Evolutionary conservation across 2,797 vertebrate species (phyloP).

Genomic region (Rhinichthys osculus): DNA sequence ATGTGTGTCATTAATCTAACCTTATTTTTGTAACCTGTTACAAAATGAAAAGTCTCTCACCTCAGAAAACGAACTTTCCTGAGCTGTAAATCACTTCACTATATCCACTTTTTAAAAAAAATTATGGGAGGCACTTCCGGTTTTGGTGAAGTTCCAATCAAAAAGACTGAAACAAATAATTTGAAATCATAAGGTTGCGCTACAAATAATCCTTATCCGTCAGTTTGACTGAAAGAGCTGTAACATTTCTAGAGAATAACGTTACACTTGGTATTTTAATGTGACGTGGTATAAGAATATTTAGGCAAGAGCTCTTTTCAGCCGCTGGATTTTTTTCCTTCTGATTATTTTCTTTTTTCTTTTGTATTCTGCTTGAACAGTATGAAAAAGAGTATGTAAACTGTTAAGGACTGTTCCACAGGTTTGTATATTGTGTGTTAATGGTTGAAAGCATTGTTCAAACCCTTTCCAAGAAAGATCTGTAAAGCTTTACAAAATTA

Average conservation of each 20-base stretch:
- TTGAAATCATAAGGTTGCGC: background rate
- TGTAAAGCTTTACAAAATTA: background rate
- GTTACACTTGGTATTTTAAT: background rate
- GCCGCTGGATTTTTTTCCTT: background rate
- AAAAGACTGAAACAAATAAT: background rate
- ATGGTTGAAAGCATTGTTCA: background rate
- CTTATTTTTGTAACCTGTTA: background rate
- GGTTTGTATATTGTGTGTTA: background rate
- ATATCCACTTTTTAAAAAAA: too few relatives aligned
- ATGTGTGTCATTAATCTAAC: too few relatives aligned
- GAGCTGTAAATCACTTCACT: background rate
- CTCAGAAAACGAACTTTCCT: too few relatives aligned
- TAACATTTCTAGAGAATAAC: background rate
- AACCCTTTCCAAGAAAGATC: background rate
- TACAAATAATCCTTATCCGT: background rate
- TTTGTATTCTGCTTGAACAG: background rate
- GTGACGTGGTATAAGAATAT: background rate
- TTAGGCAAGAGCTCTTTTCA: background rate
- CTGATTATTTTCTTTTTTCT: background rate
- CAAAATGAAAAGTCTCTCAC: too few relatives aligned
- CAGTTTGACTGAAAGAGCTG: background rate
- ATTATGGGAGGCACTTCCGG: too few relatives aligned
- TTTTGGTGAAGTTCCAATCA: background rate
- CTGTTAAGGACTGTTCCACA: background rate
- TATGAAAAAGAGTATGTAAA: background rate